Evolutionary conservation across 2,888 invertebrate species (phyloP), one percentile per base, ranked within the genome.

Genomic region (Yponomeuta cagnagella): DNA sequence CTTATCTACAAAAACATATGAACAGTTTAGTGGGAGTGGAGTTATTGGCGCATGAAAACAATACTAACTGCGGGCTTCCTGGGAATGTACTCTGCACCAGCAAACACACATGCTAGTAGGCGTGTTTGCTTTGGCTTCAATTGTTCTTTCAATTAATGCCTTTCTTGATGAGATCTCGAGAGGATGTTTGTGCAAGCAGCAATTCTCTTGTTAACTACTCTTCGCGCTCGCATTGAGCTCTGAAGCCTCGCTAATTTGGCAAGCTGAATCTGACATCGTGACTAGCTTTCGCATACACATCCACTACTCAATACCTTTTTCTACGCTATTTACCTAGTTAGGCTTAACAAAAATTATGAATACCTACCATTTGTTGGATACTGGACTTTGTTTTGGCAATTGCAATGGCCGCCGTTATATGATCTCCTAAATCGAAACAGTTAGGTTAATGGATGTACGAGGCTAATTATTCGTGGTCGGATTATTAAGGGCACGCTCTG

Each of bases 121-220:
- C 43, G 43, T 43, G 73, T 74, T 74, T 74, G 72, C 70, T 73
- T 74, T 74, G 72, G 73, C 73, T 15, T 43, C 43, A 8, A 43
- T 43, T 43, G 43, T 43, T 43, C 43, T 43, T 43, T 43, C 43
- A 43, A 43, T 43, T 43, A 43, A 43, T 43, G 43, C 9, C 9
- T 43, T 43, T 43, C 43, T 43, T 43, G 43, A 43, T 43, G 43
- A 43, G 43, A 43, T 43, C 6, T 43, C 9, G 43, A 1, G 15
- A 58, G 52, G 52, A 58, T 58, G 52, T 58, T 58, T 58, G 52
- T 58, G 52, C 52, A 58, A 58, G 52, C 52, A 43, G 43, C 5
- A 15, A 3, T 15, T 58, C 52, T 58, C 52, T 15, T 58, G 43
- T 43, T 43, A 43, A 43, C 5, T 43, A 43, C 12, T 52, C 10